Base-by-base conservation (phyloP, 92 coral and sea anemone species). In the Nematostella vectensis region DNA sequence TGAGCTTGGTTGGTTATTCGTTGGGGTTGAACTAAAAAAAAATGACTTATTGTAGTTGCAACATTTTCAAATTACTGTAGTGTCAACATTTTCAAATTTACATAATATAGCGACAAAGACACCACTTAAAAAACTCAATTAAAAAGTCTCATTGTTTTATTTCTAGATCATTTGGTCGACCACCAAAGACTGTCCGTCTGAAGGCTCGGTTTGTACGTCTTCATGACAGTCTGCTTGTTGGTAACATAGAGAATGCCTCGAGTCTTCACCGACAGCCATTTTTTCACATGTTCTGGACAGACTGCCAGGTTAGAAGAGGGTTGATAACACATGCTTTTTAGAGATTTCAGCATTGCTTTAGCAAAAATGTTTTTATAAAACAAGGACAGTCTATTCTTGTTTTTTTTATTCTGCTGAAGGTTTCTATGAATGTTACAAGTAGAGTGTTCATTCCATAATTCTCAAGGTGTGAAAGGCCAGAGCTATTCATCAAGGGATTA, bases 211-310 rank as follows among this genome's bases (percentile, higher is more conserved):
- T 86, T 64, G 74, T 74, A 48, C 66, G 77, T 31, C 71, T 89
- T 0, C 70, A 80, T 21, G 88, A 89, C 51, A 77, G 83, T 12
- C 73, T 85, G 63, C 67, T 89, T 16, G 49, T 71, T 30, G 79
- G 76, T 23, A 79, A 78, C n/a, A 83, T 83, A 38, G 85, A 85
- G 26, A 85, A 80, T 39, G 94, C 96, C 1, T 82, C 95, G 61
- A 89, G 83, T 50, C 79, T 89, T 50, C 89, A 69, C 57, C 67
- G 62, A 16, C 96, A 80, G n/a, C 96, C 96, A 61, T 89, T 89
- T 57, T 85, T 85, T 39, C 96, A 89, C 62, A 71, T 89, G 64
- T 89, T 70, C 67, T 89, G 95, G 95, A 80, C 96, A 15, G 96
- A 85, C 55, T 89, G 96, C 31, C 96, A 85, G 94, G 96, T 89